Conservation (phyloP, 1,140 invertebrate genomes). For the Aleiodes sp. region DNA sequence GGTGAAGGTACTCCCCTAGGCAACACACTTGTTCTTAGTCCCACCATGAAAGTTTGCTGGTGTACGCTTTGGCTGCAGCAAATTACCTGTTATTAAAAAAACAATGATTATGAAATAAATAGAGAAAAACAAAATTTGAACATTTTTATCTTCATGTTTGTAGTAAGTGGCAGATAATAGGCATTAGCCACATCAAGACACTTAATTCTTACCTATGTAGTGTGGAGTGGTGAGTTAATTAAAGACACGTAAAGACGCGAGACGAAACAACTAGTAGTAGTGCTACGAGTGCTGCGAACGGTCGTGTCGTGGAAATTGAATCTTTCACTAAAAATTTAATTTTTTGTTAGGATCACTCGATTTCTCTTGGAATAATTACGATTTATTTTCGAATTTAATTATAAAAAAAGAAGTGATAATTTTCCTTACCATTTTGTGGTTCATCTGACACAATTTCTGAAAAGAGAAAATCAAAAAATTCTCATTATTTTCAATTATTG, state of each 20-base stretch:
- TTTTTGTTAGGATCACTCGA: too few relatives aligned
- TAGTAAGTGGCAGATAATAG: constrained; percentile 11
- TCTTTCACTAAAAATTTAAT: constrained; percentile 45
- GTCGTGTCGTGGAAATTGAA: constrained; percentile 24
- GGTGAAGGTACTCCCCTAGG: constrained; percentile 38
- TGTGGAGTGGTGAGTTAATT: constrained; percentile 48
- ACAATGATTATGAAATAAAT: constrained; percentile 1
- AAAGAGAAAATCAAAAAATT: background rate
- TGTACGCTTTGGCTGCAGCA: constrained; percentile 63
- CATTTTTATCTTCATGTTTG: background rate
- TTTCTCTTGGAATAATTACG: too few relatives aligned
- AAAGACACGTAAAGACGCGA: constrained; percentile 51
- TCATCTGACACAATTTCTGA: constrained; percentile 20
- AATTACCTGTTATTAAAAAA: constrained; percentile 50
- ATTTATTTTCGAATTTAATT: background rate
- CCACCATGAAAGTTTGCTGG: constrained; percentile 53
- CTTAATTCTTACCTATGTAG: constrained; percentile 44
- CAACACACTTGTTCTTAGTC: constrained; percentile 42
- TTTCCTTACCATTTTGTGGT: constrained; percentile 31
- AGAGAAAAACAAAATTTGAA: constrained; percentile 8
- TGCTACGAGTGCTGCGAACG: constrained; percentile 37
- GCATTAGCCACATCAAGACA: background rate
- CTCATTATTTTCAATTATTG: too few relatives aligned
- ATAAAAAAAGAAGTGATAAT: background rate
- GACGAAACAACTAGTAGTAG: constrained; percentile 54